phyloP scores from a whole-genome alignment of 2,888 invertebrate genomes.

The Hydrotaea cyrtoneurina region DNA sequence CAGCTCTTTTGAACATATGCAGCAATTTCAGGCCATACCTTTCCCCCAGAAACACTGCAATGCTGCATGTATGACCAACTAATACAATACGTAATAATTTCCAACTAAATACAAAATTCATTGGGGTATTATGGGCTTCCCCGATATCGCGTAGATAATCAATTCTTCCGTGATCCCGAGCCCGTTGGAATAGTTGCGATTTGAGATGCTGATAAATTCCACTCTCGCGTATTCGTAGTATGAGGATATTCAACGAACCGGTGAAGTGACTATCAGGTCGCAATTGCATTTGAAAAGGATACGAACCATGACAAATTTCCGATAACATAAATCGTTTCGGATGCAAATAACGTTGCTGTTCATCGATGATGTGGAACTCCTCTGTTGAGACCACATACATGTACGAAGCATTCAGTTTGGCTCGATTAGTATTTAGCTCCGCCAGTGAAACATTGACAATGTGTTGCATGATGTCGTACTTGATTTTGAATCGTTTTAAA shows the following conservation, averaged over 20 bases:
- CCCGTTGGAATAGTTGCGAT: slow-evolving; percentile 29
- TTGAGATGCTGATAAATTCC: slow-evolving; percentile 25
- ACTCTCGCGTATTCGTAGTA: slow-evolving; percentile 12
- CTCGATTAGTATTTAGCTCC: neutral
- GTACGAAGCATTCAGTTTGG: slow-evolving; percentile 60
- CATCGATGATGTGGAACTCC: slow-evolving; percentile 71
- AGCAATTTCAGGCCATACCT: neutral
- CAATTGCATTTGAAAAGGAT: slow-evolving; percentile 71
- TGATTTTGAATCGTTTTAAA: neutral
- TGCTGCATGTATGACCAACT: neutral
- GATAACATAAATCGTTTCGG: slow-evolving; percentile 72
- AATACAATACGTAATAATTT: too few species aligned
- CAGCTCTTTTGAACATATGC: too few species aligned
- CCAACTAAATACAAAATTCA: too few species aligned
- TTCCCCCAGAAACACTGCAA: slow-evolving; percentile 15
- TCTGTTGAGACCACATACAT: slow-evolving; percentile 71
- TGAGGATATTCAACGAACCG: neutral
- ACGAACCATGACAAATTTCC: slow-evolving; percentile 70
- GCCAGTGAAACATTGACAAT: neutral
- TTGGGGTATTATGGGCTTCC: too few species aligned
- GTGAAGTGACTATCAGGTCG: slow-evolving; percentile 72
- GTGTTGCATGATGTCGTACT: neutral
- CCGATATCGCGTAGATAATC: neutral
- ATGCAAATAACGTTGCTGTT: slow-evolving; percentile 69
- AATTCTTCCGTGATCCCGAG: neutral